A percentile compares a stretch with the other conserved stretches of the same genome.
Evolutionary conservation across 2,888 invertebrate genomes (phyloP).

Genomic region (Nematopogon swammerdamellus): DNA sequence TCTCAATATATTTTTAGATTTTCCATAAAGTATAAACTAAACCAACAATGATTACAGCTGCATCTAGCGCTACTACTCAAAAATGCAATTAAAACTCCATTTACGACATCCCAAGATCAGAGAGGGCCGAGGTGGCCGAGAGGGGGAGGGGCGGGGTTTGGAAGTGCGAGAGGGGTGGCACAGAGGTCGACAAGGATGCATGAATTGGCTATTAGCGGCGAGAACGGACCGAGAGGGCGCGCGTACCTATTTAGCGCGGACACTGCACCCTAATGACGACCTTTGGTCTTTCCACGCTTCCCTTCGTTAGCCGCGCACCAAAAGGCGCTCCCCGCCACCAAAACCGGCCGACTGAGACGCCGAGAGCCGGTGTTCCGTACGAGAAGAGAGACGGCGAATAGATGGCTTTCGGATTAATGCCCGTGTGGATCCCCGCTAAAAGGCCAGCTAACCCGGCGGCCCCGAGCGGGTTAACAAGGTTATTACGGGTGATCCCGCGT

Average conservation of each 20-base stretch:
- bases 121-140: conserved; percentile 24
- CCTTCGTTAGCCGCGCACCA: conserved; percentile 58
- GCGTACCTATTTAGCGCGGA: conserved; percentile 47
- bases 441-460: conserved; percentile 48
- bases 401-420: conserved; percentile 54
- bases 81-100: conserved; percentile 55
- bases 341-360: conserved; percentile 41
- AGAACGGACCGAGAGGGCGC: conserved; percentile 17
- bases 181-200: conserved; percentile 48
- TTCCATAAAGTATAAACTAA: no score
- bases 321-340: conserved; percentile 47
- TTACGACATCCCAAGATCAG: conserved; percentile 19
- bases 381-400: conserved; percentile 38
- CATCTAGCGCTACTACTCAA: conserved; percentile 34
- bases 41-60: conserved; percentile 10
- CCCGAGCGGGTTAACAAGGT: conserved; percentile 55
- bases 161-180: background rate
- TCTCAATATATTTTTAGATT: no score
- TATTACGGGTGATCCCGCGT: conserved; percentile 53
- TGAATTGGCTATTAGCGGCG: conserved; percentile 55
- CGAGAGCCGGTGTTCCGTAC: conserved; percentile 39
- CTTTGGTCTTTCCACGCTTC: conserved; percentile 46
- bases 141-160: conserved; percentile 22
- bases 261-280: conserved; percentile 59
- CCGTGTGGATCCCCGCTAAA: conserved; percentile 53